Evolutionary conservation across 2,888 invertebrate species (phyloP), one percentile per base, ranked within the genome.

Genomic region (Acanthosoma haemorrhoidale): DNA sequence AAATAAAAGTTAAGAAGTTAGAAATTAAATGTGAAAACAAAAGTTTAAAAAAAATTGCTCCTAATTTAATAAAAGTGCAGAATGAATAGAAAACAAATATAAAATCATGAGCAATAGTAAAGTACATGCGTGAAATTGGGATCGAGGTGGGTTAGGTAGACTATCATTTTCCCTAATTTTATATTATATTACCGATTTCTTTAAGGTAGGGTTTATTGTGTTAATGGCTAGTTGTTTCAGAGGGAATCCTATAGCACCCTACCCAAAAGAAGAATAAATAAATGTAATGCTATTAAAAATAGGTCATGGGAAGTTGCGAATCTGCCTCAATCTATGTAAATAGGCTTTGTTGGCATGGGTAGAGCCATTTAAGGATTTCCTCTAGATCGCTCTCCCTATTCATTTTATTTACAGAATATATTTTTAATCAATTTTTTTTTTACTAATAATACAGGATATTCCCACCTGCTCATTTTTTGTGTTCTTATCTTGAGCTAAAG

Each of bases 401-500:
- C 25, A 43, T 5, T 43, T n/a, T 43, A 13, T 43, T 43, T 21
- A 21, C 21, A 43, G 43, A 13, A 41, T 8, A 16, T 39, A 39
- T 39, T 39, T 9, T 43, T 0, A 43, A 43, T 13, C 11, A 43
- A 43, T 13, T 21, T 21, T 43, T 3, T 43, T 43, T 21, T 43
- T 9, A 43, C 25, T 43, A 43, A 3, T 43, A 43, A 43, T 43
- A 25, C 21, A 43, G 43, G 21, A 43, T 60, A 31, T 60, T 36
- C 60, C 60, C 60, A 60, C 60, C 60, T 60, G 60, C 60, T 60
- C 60, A 16, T 34, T 18, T n/a, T 25, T 43, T 32, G 36, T 18
- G 36, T 41, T 41, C 8, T 8, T 8, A 15, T 32, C 18, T 60
- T 34, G 60, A 18, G 32, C 34, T 60, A 60, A 36, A 36, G 60